Evolutionary conservation across 2,113 vertebrate genomes (phyloP), one percentile per base, ranked within the genome.

Genomic region (Brachyhypopomus gauderio): DNA sequence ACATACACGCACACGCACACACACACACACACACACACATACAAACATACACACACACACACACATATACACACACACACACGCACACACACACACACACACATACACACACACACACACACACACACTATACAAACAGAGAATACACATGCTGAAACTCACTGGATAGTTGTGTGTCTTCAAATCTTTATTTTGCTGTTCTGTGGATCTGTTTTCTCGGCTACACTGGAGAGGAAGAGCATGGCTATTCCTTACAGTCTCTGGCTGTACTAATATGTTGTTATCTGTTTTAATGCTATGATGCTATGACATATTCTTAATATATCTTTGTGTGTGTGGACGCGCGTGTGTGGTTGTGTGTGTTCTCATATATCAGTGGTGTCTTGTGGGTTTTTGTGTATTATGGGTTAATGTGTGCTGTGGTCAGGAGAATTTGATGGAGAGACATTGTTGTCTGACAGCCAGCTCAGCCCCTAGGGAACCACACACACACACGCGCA

Each of bases 391-490:
- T 77, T 36, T 73, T 72, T 80, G 81, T 67, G 66, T 75, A 76
- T 69, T 58, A 20, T 76, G 34, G 64, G 73, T 73, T 93, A 70
- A 34, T 95, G 91, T 94, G 93, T 94, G 92, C 92, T 92, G 93
- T 85, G 95, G 93, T 92, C 91, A 93, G 90, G 87, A 92, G 92
- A 89, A 90, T 93, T 92, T 95, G 89, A 95, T 92, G 90, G 91
- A 91, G 90, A 89, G 22, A 0, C 91, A 91, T 92, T 94, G 93
- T 95, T 94, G 92, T 92, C 87, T 93, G 92, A 92, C 92, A 94
- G 90, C 90, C 92, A 94, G 91, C 92, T 93, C 90, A 91, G 94
- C 92, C 95, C 92, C 91, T 90, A 90, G 91, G 89, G 89, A 88
- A 72, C 76, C 78, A 73, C 71, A 72, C 74, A 41, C 76, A 79